Percentiles rank a stretch among this genome's conserved stretches.
These are phyloP conservation scores for Pseudorectes ferrugineus DNA, from an alignment of 2,113 vertebrate genomes.

Conservation along the genomic window DNA sequence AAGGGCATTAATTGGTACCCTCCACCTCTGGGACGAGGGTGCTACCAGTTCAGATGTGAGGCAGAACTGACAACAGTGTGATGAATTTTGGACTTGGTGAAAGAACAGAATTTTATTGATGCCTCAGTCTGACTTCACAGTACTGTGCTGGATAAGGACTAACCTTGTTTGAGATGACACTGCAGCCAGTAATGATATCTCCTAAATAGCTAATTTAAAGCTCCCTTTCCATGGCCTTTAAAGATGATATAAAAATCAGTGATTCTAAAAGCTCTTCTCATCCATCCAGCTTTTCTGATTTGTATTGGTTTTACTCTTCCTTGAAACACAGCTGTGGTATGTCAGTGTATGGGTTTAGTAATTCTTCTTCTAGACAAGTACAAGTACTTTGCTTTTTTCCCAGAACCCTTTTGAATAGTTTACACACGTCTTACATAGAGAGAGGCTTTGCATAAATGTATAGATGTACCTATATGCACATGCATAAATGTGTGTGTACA, in stretches of 20 bases:
- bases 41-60: neutral
- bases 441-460: neutral
- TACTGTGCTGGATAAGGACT: neutral
- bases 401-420: neutral
- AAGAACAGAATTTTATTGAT: neutral
- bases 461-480: neutral
- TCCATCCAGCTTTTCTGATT: neutral
- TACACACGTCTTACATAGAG: neutral
- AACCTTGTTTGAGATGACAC: neutral
- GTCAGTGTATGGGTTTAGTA: neutral
- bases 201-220: neutral
- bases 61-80: neutral
- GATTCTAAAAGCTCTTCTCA: neutral
- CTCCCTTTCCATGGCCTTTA: neutral
- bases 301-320: neutral
- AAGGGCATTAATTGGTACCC: constrained; percentile 51
- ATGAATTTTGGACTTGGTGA: neutral
- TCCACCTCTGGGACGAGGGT: neutral
- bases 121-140: constrained; percentile 6
- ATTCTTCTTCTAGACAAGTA: neutral
- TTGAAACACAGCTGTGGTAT: neutral
- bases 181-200: neutral
- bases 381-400: neutral
- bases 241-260: neutral
- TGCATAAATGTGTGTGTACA: neutral